Base-by-base conservation (phyloP, 2,797 vertebrate species). In the Danio aesculapii region DNA sequence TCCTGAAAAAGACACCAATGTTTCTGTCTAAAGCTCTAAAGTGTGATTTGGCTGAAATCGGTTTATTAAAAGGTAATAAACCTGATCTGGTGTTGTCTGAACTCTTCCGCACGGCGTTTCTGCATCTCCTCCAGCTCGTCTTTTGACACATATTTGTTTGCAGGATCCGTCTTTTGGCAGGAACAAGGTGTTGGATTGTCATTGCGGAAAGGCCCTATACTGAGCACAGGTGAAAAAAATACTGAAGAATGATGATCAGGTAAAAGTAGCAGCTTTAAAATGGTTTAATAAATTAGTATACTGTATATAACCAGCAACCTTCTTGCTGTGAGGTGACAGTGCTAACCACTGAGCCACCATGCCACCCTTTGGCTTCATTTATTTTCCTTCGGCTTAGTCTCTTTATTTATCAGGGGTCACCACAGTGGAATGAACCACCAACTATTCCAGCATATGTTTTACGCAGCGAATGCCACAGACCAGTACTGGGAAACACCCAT, bases 71-170 rank as follows among this genome's bases (percentile, higher is more conserved):
- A 5, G 6, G 30, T 5, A 9, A 13, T 4, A 5, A 57, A 80
- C 78, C 70, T 81, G 61, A 81, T 73, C 50, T 14, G 70, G 21
- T 81, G 52, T 66, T 81, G 50, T 49, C 69, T 64, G 43, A 53
- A 73, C 43, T 80, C 69, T 39, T 80, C 69, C 10, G 50, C 59
- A 7, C 78, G 41, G 0, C 69, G 78, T 39, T 39, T 66, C 50
- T 14, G 10, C 7, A 80, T 6, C 2, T 66, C 50, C 1, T 66
- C 16, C 6, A 80, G 2, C 0, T 72, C 7, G 1, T 57, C 10
- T 41, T 17, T 0, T 10, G 69, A 6, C 59, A 80, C 78, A 59
- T 47, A 59, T 4, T 1, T 0, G 10, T 47, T 19, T 14, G 78
- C 78, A 6, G 59, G 17, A 0, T 5, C 4, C 0, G 59, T 41